These are phyloP conservation scores for Polypedilum pembai DNA, from an alignment of 1,140 invertebrate species.

Conservation along the genomic window DNA sequence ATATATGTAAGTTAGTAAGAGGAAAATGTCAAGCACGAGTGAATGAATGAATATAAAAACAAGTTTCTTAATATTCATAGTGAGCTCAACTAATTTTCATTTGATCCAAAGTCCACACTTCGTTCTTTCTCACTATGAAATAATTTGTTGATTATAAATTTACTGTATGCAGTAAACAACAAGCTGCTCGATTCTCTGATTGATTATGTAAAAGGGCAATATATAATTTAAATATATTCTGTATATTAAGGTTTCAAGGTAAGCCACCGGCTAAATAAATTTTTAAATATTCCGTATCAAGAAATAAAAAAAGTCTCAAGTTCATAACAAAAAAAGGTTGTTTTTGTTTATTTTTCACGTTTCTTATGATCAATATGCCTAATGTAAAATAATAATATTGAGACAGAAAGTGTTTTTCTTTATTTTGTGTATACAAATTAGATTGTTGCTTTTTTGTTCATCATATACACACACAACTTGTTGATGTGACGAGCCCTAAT, in stretches of 20 bases:
- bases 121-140: not conserved
- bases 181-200: not conserved
- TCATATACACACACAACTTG: no score
- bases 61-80: not conserved
- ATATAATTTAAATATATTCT: no score
- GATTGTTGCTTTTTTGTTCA: no score
- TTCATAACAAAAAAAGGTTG: no score
- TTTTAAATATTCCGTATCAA: no score
- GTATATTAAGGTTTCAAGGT: not conserved
- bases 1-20: not conserved
- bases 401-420: no score
- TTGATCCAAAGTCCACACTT: not conserved
- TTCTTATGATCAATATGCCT: no score
- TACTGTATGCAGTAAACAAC: not conserved
- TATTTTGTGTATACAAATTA: no score
- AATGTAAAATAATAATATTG: no score
- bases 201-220: not conserved
- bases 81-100: not conserved
- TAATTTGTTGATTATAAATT: not conserved
- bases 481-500: no score
- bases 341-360: no score
- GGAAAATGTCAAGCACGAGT: slow-evolving; percentile 2
- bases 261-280: not conserved
- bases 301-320: no score
- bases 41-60: not conserved